Base-by-base conservation (phyloP, 2,797 vertebrate species). In the Mallotus villosus region DNA sequence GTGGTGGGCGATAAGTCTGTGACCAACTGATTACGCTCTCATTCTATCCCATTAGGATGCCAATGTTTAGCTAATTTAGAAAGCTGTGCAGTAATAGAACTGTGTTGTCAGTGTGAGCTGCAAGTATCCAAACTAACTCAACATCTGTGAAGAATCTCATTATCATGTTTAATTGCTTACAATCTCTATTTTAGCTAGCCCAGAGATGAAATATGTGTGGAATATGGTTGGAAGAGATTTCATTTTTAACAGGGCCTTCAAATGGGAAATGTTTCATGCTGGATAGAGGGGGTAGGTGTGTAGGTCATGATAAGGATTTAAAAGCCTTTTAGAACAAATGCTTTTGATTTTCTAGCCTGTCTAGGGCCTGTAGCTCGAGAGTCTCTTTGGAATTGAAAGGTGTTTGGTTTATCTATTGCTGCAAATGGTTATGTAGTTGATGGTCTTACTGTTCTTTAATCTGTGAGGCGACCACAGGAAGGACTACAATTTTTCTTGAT, bases 401-500 rank as follows among this genome's bases (percentile, higher is more conserved):
- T n/a, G 51, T 17, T 46, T 49, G 46, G 16, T 53, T 78, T 74
- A 17, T 32, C 9, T 61, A 25, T 14, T 72, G 68, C 76, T 61
- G 68, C 67, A 77, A 83, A 84, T 84, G 69, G 71, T 68, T 78
- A 71, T 55, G 82, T 82, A 74, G 80, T 58, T 83, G 84, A 77
- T 75, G 80, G 84, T 72, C 9, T 29, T 4, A 25, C 29, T 59
- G 19, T 6, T 37, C 41, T 71, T 85, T 85, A 87, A 86, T 90
- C 87, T 87, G 85, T 66, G 73, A 84, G 86, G 85, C 83, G 78
- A 78, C 69, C 67, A 34, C n/a, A 16, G 84, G 84, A 79, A 76
- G 25, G 32, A 74, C 84, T 86, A 74, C 75, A 77, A 77, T 92
- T 93, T 90, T 73, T 89, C 86, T 89, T 85, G 87, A 90, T 92